Percentiles rank a stretch among this genome's conserved stretches.
Evolutionary conservation across 2,113 vertebrate species (phyloP).

Genomic region (Paraplagusia blochii): DNA sequence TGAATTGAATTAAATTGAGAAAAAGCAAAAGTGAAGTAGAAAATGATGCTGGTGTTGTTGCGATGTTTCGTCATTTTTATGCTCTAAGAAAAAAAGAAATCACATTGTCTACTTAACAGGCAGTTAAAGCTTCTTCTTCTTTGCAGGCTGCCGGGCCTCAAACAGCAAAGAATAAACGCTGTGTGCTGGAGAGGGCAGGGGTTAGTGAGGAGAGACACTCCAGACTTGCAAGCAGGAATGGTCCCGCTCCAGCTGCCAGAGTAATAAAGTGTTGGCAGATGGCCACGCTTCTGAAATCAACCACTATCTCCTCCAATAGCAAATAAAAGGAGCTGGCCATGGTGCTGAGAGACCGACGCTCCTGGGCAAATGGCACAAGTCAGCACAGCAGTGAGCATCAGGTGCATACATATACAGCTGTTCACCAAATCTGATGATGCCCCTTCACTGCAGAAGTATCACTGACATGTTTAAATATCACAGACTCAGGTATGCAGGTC

Average conservation of each 20-base stretch:
- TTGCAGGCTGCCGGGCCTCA: conserved; percentile 31
- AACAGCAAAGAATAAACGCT: conserved; percentile 40
- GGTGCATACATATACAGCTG: conserved; percentile 30
- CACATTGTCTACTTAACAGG: conserved; percentile 29
- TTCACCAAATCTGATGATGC: conserved; percentile 31
- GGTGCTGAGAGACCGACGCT: conserved; percentile 49
- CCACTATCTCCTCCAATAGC: conserved; percentile 45
- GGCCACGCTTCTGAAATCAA: conserved; percentile 67
- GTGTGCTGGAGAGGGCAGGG: conserved; percentile 39
- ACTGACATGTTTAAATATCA: too few species aligned
- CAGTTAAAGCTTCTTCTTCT: conserved; percentile 16
- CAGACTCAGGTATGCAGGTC: conserved; percentile 8
- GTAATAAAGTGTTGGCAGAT: conserved; percentile 62
- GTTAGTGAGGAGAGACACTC: conserved; percentile 56
- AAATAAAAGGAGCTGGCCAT: conserved; percentile 46
- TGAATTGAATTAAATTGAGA: too few species aligned
- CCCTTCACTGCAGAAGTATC: conserved; percentile 1
- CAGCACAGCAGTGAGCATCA: conserved; percentile 48
- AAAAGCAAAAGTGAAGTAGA: too few species aligned
- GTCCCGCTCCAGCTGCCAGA: conserved; percentile 54
- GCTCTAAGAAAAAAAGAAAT: conserved; percentile 2
- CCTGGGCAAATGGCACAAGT: conserved; percentile 46
- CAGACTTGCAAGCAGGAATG: conserved; percentile 52
- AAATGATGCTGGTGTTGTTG: too few species aligned
- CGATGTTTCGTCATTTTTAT: conserved; percentile 1